These are phyloP conservation scores for Lepidocyrtinus sp. DNA, from an alignment of 2,888 invertebrate genomes.

Conservation along the genomic window DNA sequence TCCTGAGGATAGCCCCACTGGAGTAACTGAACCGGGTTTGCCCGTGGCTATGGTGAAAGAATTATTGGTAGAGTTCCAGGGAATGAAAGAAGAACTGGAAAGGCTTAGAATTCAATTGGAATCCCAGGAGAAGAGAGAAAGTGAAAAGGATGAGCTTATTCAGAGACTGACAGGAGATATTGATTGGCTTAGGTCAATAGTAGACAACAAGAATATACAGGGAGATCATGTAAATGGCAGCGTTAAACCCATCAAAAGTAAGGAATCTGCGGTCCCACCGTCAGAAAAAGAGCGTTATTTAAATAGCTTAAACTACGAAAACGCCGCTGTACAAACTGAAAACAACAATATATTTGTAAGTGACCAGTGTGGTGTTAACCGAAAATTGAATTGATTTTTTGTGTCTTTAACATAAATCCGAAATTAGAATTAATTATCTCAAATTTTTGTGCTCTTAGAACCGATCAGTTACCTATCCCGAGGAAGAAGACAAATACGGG, in stretches of 20 bases:
- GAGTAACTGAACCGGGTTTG: background rate
- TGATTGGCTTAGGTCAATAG: constrained; percentile 51
- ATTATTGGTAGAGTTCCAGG: constrained; percentile 50
- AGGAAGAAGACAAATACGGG: constrained; percentile 63
- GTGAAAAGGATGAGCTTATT: constrained; percentile 64
- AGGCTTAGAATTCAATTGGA: constrained; percentile 55
- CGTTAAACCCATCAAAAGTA: background rate
- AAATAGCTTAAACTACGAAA: constrained; percentile 41
- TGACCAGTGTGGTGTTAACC: background rate
- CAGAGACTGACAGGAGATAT: constrained; percentile 59
- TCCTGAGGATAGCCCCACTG: background rate
- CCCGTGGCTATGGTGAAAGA: constrained; percentile 50
- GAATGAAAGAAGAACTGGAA: constrained; percentile 49
- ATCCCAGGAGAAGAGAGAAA: constrained; percentile 48
- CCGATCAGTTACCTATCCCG: constrained; percentile 56
- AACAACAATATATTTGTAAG: constrained; percentile 59
- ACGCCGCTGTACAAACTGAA: constrained; percentile 66
- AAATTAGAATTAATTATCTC: constrained; percentile 3
- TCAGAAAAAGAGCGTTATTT: constrained; percentile 24
- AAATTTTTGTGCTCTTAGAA: constrained; percentile 44
- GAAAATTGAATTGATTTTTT: too few relatives aligned
- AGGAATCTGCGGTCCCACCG: background rate
- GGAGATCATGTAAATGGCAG: background rate
- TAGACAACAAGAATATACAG: background rate
- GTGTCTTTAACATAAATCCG: background rate